A percentile compares a stretch with the other conserved stretches of the same genome.
Evolutionary conservation across 2,888 invertebrate genomes (phyloP).

Genomic region (Ashinkailepas kermadecensis): DNA sequence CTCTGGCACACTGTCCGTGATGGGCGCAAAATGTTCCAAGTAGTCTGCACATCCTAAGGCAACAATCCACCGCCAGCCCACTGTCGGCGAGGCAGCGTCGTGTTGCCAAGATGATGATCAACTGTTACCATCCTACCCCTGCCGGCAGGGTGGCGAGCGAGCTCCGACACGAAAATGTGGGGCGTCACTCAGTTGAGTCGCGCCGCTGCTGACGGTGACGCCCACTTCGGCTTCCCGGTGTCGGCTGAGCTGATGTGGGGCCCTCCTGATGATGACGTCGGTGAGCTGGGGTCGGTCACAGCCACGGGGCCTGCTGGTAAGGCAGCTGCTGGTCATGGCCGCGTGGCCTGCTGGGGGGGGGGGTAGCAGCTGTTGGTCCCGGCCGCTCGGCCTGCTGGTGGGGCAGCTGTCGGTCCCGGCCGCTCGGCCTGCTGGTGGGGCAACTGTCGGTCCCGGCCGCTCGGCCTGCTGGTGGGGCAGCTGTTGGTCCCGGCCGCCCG

Average conservation of each 20-base stretch:
- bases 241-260: background rate
- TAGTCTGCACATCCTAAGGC: no score
- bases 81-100: background rate
- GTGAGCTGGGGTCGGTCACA: background rate
- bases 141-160: background rate
- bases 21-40: background rate
- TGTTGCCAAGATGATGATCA: background rate
- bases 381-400: no score
- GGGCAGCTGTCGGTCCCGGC: no score
- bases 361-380: no score
- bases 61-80: no score
- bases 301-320: no score
- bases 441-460: no score
- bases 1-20: background rate
- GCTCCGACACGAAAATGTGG: background rate
- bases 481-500: no score
- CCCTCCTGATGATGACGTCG: background rate
- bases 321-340: no score
- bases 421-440: no score
- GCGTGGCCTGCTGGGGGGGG: no score
- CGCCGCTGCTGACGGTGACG: background rate
- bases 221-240: background rate
- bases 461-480: no score
- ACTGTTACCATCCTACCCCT: background rate
- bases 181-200: background rate